Evolutionary conservation across 2,113 vertebrate genomes (phyloP), one percentile per base, ranked within the genome.

Genomic region (Neotoma lepida): DNA sequence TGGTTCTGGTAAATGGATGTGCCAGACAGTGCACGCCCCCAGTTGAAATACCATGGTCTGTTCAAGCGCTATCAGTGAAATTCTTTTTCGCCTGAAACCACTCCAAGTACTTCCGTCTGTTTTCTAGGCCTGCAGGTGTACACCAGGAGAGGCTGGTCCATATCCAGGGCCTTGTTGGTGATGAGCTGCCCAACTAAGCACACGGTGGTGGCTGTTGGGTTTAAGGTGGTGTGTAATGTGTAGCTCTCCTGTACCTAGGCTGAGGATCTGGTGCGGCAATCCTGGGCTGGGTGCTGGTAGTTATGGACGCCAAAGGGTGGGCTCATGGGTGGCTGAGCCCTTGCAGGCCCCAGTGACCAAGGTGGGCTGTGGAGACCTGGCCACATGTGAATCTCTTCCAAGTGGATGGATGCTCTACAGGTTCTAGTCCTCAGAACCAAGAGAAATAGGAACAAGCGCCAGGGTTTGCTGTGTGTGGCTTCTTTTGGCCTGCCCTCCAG

Each of bases 331-430:
- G 71, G 20, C 4, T 9, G 68, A 10, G 20, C 6, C 4, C 20
- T 9, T n/a, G 8, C 13, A 15, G 49, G 26, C 8, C 33, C 49
- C 26, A 33, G 3, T 49, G 70, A 90, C 12, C 35, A 46, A 51
- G 10, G 77, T 26, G 6, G 33, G 71, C 8, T 3, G 54, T 61
- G 35, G 64, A 46, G 49, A 39, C 44, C 33, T 71, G 44, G 17
- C 64, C n/a, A 10, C 26, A n/a, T 0, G 3, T 6, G 20, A 84
- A 30, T 24, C n/a, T 73, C 7, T 2, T 94, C 54, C 20, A 41
- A n/a, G 28, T 0, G 4, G n/a, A 24, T 44, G 84, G 18, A 68
- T 2, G 8, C 13, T 5, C 7, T n/a, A 28, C 13, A 8, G 24
- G 7, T 18, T 64, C 20, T 17, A 41, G 24, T 61, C 74, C 44